Percentiles rank a stretch among this genome's conserved stretches.
Conservation (phyloP, 2,797 vertebrate genomes). For the Artibeus jamaicensis region DNA sequence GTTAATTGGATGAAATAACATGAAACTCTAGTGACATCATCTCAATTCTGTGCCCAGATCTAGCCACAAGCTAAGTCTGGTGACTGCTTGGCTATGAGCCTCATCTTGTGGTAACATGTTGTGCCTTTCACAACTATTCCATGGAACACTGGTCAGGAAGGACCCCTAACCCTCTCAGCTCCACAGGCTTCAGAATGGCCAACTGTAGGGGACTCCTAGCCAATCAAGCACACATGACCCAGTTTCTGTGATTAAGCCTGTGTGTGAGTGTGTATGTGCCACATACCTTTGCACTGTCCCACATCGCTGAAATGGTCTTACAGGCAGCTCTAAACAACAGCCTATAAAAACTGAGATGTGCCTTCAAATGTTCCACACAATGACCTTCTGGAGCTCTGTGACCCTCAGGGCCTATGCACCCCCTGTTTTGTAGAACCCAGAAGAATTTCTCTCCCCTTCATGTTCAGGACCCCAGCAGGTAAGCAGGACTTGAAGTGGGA, state of each 20-base stretch:
- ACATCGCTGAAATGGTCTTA: background rate
- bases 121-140: slow-evolving; percentile 15
- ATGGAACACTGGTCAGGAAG: background rate
- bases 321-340: background rate
- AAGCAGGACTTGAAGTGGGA: background rate
- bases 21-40: slow-evolving; percentile 67
- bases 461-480: background rate
- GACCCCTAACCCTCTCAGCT: background rate
- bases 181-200: background rate
- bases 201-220: background rate
- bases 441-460: background rate
- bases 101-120: slow-evolving; percentile 63
- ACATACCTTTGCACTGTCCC: background rate
- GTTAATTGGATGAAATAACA: slow-evolving; percentile 68
- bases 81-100: slow-evolving; percentile 51
- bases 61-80: slow-evolving; percentile 59
- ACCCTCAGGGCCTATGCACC: background rate
- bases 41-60: slow-evolving; percentile 61
- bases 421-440: background rate
- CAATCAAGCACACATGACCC: background rate
- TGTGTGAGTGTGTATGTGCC: background rate
- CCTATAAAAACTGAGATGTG: background rate
- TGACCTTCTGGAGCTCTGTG: background rate
- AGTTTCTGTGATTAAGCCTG: background rate
- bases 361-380: background rate